Conservation (phyloP, 1,140 invertebrate genomes). For the Diorhabda sublineata region DNA sequence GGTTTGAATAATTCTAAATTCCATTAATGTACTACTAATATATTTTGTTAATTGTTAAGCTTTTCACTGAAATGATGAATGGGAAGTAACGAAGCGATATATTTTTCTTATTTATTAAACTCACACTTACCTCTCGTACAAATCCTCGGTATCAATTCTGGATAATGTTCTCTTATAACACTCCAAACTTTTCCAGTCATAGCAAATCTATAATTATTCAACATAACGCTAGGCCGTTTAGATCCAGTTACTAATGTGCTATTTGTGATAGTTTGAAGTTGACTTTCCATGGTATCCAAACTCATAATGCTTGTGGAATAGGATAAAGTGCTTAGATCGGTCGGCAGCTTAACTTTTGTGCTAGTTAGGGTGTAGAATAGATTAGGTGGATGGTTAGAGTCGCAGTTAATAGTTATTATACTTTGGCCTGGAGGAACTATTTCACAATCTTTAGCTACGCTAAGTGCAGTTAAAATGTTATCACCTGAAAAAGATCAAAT, state of each 20-base stretch:
- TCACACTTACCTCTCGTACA: conserved; percentile 57
- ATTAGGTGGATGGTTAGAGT: conserved; percentile 32
- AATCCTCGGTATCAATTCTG: conserved; percentile 67
- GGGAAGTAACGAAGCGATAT: too few relatives aligned
- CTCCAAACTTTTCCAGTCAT: conserved; percentile 77
- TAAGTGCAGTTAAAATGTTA: conserved; percentile 94
- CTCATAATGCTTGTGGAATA: conserved; percentile 56
- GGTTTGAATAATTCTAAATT: too few relatives aligned
- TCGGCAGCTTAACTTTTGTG: conserved; percentile 30
- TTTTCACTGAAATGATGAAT: too few relatives aligned
- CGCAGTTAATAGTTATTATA: conserved; percentile 55
- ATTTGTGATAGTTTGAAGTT: conserved; percentile 33
- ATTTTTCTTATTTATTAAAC: too few relatives aligned
- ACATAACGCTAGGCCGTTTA: conserved; percentile 19
- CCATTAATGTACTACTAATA: too few relatives aligned
- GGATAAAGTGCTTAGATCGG: conserved; percentile 36
- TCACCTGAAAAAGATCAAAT: conserved; percentile 62
- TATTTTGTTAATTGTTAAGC: too few relatives aligned
- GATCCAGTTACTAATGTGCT: conserved; percentile 9
- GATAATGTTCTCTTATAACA: conserved; percentile 69
- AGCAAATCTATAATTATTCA: conserved; percentile 63
- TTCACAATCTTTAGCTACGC: conserved; percentile 93
- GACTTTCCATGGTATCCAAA: conserved; percentile 56
- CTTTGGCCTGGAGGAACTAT: conserved; percentile 74
- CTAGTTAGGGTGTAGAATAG: conserved; percentile 44